Base-by-base conservation (phyloP, 2,797 vertebrate species). In the Dryobates pubescens region DNA sequence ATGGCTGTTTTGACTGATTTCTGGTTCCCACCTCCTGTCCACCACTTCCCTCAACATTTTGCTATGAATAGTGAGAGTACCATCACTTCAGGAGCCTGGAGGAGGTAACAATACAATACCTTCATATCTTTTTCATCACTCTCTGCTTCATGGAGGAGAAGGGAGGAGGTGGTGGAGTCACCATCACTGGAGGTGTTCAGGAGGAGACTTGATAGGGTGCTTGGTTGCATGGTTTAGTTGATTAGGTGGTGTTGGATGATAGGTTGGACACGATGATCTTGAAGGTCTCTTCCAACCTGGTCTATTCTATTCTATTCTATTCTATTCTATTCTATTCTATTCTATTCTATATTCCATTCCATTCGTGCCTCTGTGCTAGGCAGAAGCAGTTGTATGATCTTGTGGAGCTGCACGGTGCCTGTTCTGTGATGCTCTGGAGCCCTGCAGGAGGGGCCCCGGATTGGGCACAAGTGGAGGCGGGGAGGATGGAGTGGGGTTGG, bases 81-180 rank as follows among this genome's bases (percentile, higher is more conserved):
- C 45, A 16, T 77, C 53, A 30, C 62, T 68, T 82, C 6, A 1
- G 45, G 59, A 80, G 32, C 51, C 67, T 41, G 47, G 17, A 54
- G 38, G 51, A 74, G 51, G 17, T 10, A 59, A 17, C 30, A 34
- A 2, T 14, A 17, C 26, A 27, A 24, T 22, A 29, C 65, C 56
- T 62, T 34, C 0, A 0, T n/a, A 26, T 59, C 63, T 38, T 49
- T 20, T 49, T 70, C 10, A 1, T 24, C 2, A 2, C 36, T 72
- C 12, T 41, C 64, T 62, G n/a, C 73, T 62, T 51, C 18, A 19
- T 20, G 72, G 49, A 59, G 15, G 36, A 82, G 57, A 20, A 75
- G 72, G 59, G 43, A 62, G 58, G 84, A 36, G 36, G 36, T 36
- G 34, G 32, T 34, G 36, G 36, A 36, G 36, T 36, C 36, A 36